A percentile compares a stretch with the other conserved stretches of the same genome.
phyloP scores from a whole-genome alignment of 2,888 invertebrate genomes.

The Rotaria macrura region DNA sequence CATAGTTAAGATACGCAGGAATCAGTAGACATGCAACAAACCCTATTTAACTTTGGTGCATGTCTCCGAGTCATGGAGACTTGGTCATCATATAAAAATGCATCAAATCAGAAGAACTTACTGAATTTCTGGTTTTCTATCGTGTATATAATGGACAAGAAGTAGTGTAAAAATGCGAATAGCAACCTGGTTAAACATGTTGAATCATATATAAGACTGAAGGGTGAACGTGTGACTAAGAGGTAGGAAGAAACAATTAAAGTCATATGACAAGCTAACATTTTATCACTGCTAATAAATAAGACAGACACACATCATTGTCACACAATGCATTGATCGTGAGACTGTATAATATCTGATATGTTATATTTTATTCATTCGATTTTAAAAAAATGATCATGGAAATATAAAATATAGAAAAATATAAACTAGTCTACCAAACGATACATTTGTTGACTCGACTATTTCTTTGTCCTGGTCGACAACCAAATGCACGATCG shows the following conservation, averaged over 20 bases:
- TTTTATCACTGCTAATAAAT: not conserved
- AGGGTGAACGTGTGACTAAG: not conserved
- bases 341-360: not conserved
- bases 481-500: slow-evolving; percentile 40
- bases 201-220: not conserved
- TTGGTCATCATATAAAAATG: not conserved
- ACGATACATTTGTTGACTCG: slow-evolving; percentile 28
- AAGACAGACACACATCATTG: not conserved
- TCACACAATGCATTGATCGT: not conserved
- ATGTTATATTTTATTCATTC: no score
- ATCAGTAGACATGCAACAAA: no score
- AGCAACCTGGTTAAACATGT: not conserved
- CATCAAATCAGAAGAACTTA: not conserved
- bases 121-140: no score
- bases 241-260: not conserved
- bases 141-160: not conserved
- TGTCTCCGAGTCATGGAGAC: not conserved
- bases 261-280: no score
- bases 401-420: no score
- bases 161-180: not conserved
- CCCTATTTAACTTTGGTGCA: no score
- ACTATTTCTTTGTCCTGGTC: slow-evolving; percentile 30
- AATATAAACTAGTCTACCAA: not conserved
- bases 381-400: no score
- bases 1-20: no score